Evolutionary conservation across 1,140 invertebrate species (phyloP), one percentile per base, ranked within the genome.

Genomic region (Probaryconus sp.): DNA sequence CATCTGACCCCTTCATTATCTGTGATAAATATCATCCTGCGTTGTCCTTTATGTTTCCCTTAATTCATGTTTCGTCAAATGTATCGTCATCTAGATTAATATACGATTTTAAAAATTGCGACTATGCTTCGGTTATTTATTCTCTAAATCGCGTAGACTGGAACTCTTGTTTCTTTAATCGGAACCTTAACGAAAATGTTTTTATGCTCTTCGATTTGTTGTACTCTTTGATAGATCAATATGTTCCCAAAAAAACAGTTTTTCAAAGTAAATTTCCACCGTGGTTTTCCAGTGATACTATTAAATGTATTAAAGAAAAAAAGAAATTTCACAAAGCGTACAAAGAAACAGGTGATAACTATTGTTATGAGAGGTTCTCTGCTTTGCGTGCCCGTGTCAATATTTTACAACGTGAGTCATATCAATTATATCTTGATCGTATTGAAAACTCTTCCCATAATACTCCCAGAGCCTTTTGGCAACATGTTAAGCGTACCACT

Each of bases 241-340:
- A 4, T 18, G 37, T 38, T 38, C 37, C 37, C 1, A 17, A 18
- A 7, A 38, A 4, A 2, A 5, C 1, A 2, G 6, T 14, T 28
- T 45, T 28, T 24, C 1, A 14, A 13, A 45, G 42, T 7, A 28
- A n/a, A 6, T 47, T 17, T 14, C 43, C 43, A 10, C 14, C 26
- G 0, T 47, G 43, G 43, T 47, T 31, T 9, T 31, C 28, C 30
- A 5, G 14, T n/a, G 5, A 24, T n/a, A n/a, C n/a, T n/a, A 47
- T 47, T n/a, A 16, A 10, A 3, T 17, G 3, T 5, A 47, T 47
- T n/a, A 50, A 24, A 37, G 31, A 50, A 2, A 50, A 50, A 24
- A 35, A 31, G 13, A 10, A 14, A 24, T 50, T 35, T 10, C 47
- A 50, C 16, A 50, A 37, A 37, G n/a, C 21, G 5, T 50, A 35